Evolutionary conservation across 2,797 vertebrate genomes (phyloP), one percentile per base, ranked within the genome.

Genomic region (Centroberyx gerrardi): DNA sequence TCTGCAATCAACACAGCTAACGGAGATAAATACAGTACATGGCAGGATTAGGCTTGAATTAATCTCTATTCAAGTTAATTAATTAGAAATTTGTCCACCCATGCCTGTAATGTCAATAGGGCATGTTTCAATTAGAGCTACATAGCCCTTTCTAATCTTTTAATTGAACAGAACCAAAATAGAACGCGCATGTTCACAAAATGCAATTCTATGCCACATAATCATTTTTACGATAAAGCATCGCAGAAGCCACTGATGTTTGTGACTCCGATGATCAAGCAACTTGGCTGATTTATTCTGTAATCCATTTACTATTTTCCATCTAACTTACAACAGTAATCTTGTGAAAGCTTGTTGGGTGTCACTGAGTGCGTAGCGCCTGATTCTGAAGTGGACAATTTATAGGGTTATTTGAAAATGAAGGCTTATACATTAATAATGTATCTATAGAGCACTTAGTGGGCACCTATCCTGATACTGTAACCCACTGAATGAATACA

Each of bases 131-230:
- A 90, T 93, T 89, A 92, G 78, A 80, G 82, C 74, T 38, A 70
- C 86, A 90, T 90, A 68, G 86, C 78, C 84, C 79, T 81, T 87
- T 81, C 83, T 93, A 90, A 93, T 93, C 91, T 89, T 92, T 90
- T 91, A 91, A 92, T 92, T 93, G 83, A 85, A 88, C 74, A 83
- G 72, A 90, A 90, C 76, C 22, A 29, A 70, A 90, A 88, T 78
- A 75, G 59, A 86, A 64, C 3, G 49, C 81, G 74, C 74, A 85
- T 79, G 74, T 82, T 88, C 63, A 64, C 76, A 76, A 87, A 89
- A 75, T 72, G 62, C 71, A 62, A 78, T 85, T 90, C 71, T 68
- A 29, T 71, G 74, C 68, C 48, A 76, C 61, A 36, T 72, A 79
- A 74, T 86, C 8, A 66, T 76, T 85, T 78, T 52, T 22, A 60